These are phyloP conservation scores for Caenorhabditis panamensis DNA, from an alignment of 2,888 invertebrate genomes.

Conservation along the genomic window DNA sequence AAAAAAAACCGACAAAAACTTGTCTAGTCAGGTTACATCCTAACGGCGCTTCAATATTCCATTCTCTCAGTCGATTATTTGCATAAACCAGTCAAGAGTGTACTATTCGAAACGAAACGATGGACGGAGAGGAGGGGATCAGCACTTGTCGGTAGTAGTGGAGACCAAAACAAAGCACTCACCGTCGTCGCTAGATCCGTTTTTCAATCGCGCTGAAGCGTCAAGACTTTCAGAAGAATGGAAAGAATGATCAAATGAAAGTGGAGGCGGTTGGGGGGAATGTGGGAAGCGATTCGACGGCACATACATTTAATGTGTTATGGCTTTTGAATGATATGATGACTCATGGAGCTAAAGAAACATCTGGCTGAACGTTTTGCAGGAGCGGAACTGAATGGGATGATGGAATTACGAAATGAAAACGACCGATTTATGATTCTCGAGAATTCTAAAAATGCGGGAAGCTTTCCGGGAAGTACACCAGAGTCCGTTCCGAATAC, in stretches of 20 bases:
- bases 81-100: conserved; percentile 36
- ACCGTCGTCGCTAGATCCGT: conserved; percentile 18
- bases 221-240: conserved; percentile 16
- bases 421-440: too few relatives aligned
- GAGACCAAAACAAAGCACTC: conserved; percentile 29
- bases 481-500: too few relatives aligned
- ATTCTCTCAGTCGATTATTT: conserved; percentile 29
- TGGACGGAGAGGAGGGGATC: too few relatives aligned
- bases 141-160: background rate
- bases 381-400: too few relatives aligned
- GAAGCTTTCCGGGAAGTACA: too few relatives aligned
- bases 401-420: too few relatives aligned
- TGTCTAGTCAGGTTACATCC: background rate
- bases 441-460: too few relatives aligned
- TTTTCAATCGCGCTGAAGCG: background rate
- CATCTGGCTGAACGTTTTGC: too few relatives aligned
- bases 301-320: conserved; percentile 17
- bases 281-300: background rate
- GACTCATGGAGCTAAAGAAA: too few relatives aligned
- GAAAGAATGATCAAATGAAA: background rate
- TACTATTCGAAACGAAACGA: conserved; percentile 7
- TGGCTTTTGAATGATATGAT: conserved; percentile 2
- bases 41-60: conserved; percentile 9
- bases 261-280: background rate
- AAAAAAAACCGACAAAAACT: background rate